phyloP scores from a whole-genome alignment of 1,140 invertebrate genomes.

The Ditylenchus dipsaci region DNA sequence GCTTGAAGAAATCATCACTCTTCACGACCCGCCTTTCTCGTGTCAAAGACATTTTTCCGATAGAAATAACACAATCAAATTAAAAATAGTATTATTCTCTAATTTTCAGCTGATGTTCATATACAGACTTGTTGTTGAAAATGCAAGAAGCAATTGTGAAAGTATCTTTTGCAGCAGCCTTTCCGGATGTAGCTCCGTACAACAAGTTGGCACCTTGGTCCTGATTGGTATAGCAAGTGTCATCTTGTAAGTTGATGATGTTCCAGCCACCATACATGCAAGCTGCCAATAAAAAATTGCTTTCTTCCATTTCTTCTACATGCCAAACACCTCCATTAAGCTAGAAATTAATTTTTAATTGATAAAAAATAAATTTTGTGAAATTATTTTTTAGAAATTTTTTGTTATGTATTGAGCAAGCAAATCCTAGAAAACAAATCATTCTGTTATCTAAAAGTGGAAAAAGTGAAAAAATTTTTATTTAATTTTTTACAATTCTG shows the following conservation, averaged over 20 bases:
- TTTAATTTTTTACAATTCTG: no score
- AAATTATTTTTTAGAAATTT: no score
- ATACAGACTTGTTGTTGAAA: conserved; percentile 2
- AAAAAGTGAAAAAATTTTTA: no score
- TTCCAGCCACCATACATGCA: conserved; percentile 12
- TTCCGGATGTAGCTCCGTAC: background rate
- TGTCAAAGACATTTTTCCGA: no score
- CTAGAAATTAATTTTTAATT: background rate
- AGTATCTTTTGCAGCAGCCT: background rate
- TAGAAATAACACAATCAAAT: no score
- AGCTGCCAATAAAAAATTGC: background rate
- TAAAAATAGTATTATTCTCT: background rate
- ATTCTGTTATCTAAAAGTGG: no score
- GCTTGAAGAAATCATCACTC: no score
- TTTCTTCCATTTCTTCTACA: conserved; percentile 3
- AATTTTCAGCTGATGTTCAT: background rate
- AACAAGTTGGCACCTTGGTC: background rate
- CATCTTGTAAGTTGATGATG: background rate
- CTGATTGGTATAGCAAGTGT: background rate
- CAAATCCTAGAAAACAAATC: no score
- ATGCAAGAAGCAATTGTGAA: background rate
- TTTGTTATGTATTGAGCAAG: no score
- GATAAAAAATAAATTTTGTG: no score
- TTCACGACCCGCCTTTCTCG: no score
- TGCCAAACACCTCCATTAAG: conserved; percentile 7